Percentiles rank a stretch among this genome's conserved stretches.
Conservation (phyloP, 2,113 vertebrate genomes). For the Channa argus region DNA sequence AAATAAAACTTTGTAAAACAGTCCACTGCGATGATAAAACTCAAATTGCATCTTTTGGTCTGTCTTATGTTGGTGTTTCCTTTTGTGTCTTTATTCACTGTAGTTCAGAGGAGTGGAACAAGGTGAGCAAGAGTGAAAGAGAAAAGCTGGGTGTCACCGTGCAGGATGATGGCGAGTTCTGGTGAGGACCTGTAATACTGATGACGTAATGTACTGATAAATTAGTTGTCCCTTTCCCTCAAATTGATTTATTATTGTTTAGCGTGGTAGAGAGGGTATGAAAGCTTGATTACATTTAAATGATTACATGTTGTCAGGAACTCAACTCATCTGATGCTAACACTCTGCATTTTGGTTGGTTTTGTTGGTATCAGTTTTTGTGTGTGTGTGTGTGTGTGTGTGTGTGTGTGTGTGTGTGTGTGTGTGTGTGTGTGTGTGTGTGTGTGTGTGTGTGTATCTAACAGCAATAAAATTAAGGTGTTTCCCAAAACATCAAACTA, state of each 20-base stretch:
- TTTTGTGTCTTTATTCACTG: conserved; percentile 2
- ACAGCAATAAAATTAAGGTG: too few species aligned
- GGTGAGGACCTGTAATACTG: conserved; percentile 81
- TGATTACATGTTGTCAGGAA: not conserved
- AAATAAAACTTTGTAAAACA: too few species aligned
- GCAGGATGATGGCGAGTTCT: conserved; percentile 96
- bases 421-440: too few species aligned
- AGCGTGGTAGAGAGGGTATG: not conserved
- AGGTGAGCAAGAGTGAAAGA: conserved; percentile 95
- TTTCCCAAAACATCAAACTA: too few species aligned
- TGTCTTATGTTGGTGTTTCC: not conserved
- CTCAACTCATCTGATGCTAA: too few species aligned
- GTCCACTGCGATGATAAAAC: too few species aligned
- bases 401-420: too few species aligned
- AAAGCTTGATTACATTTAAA: not conserved
- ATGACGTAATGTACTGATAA: not conserved
- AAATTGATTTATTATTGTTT: not conserved
- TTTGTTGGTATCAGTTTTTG: too few species aligned
- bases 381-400: too few species aligned
- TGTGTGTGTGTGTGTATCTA: too few species aligned
- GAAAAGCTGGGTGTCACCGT: conserved; percentile 95
- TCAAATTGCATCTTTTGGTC: not conserved
- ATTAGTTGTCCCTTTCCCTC: too few species aligned
- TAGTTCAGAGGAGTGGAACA: conserved; percentile 98
- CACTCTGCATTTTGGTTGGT: too few species aligned